Percentiles rank a stretch among this genome's conserved stretches.
Conservation (phyloP, 1,140 invertebrate species). For the Lutraria rhynchaena region DNA sequence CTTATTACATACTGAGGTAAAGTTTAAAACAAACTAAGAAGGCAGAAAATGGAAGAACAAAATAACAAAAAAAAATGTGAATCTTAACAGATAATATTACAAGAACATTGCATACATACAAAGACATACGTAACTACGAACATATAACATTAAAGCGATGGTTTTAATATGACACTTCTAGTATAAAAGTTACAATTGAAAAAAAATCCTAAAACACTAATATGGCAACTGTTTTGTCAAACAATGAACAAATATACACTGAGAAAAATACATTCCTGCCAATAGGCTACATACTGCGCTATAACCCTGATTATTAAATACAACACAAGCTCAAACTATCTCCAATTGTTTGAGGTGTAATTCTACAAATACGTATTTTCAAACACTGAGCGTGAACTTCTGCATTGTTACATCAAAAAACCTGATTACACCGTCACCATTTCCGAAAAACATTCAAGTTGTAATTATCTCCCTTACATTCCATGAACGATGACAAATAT, state of each 20-base stretch:
- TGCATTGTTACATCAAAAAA: no score
- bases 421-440: no score
- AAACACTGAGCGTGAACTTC: no score
- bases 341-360: not conserved
- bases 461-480: conserved; percentile 6
- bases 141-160: not conserved
- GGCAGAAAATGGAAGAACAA: not conserved
- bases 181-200: conserved; percentile 17
- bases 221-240: conserved; percentile 44
- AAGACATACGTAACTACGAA: not conserved
- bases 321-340: not conserved
- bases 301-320: conserved; percentile 31
- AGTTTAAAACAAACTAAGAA: not conserved
- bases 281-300: conserved; percentile 11
- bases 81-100: not conserved
- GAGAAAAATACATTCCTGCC: no score
- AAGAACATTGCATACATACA: not conserved
- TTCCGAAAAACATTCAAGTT: not conserved
- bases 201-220: conserved; percentile 9
- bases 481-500: not conserved
- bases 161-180: conserved; percentile 35
- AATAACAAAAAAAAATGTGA: not conserved
- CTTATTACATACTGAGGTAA: no score
- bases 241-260: conserved; percentile 10
- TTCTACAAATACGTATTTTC: no score